A percentile compares a stretch with the other conserved stretches of the same genome.
Conservation (phyloP, 2,888 invertebrate species). For the Cryptophagus acutangulus region DNA sequence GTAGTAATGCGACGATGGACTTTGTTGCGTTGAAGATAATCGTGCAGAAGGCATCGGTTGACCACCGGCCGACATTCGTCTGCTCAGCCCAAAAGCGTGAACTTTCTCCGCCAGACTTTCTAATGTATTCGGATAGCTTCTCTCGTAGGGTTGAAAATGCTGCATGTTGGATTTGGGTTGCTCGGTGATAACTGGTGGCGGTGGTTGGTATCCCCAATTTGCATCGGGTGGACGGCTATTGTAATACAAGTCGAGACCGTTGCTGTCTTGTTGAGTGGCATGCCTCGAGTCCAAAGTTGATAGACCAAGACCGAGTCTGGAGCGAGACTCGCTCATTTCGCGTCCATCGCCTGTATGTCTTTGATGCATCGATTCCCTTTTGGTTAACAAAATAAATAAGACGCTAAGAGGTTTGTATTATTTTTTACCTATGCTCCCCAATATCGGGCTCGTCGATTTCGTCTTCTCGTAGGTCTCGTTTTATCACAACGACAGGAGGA, state of each 20-base stretch:
- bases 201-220: constrained; percentile 70
- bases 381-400: constrained; percentile 11
- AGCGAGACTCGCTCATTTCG: constrained; percentile 72
- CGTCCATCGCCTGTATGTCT: constrained; percentile 68
- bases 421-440: constrained; percentile 42
- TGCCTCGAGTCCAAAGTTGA: constrained; percentile 51
- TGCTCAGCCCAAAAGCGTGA: constrained; percentile 67
- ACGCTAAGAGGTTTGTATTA: neutral
- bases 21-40: constrained; percentile 49
- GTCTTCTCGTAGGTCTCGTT: constrained; percentile 80
- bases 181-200: constrained; percentile 85
- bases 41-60: constrained; percentile 48
- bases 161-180: constrained; percentile 78
- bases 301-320: constrained; percentile 66
- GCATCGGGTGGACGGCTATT: constrained; percentile 62
- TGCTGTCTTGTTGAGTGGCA: constrained; percentile 51
- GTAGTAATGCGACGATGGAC: constrained; percentile 50
- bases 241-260: constrained; percentile 74
- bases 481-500: constrained; percentile 88
- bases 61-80: constrained; percentile 67
- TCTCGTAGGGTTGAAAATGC: constrained; percentile 83
- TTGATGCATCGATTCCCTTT: constrained; percentile 49
- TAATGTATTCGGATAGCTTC: constrained; percentile 79
- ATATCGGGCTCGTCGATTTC: constrained; percentile 63
- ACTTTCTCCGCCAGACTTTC: constrained; percentile 91